These are phyloP conservation scores for Hemicentrotus pulcherrimus DNA, from an alignment of 35 echinoderm and acorn worm genomes.

Conservation along the genomic window DNA sequence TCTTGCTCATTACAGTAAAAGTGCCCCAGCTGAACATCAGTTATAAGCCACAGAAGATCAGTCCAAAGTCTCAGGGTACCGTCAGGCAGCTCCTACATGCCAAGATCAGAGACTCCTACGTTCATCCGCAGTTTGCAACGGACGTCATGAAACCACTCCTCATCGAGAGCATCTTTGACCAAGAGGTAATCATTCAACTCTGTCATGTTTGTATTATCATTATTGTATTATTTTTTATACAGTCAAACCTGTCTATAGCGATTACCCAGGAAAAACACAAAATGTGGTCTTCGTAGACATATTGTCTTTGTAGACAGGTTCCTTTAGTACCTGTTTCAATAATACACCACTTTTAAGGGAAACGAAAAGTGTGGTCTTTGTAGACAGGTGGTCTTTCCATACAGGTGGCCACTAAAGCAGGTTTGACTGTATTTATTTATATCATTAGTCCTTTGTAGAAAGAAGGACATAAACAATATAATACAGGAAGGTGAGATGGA, in stretches of 20 bases:
- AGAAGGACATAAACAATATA: too few species aligned
- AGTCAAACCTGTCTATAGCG: neutral
- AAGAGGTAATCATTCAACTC: conserved; percentile 70
- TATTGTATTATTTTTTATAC: neutral
- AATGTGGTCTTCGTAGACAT: too few species aligned
- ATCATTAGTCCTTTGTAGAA: neutral
- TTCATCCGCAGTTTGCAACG: conserved; percentile 92
- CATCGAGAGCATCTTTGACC: conserved; percentile 89
- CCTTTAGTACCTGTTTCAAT: too few species aligned
- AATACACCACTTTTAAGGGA: too few species aligned
- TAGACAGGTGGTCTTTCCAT: too few species aligned
- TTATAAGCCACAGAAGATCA: conserved; percentile 99
- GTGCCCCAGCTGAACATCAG: conserved; percentile 94
- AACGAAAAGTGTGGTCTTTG: too few species aligned
- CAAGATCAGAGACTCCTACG: conserved; percentile 96
- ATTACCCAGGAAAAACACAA: too few species aligned
- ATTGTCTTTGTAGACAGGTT: too few species aligned
- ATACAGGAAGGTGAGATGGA: too few species aligned
- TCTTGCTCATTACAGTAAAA: conserved; percentile 47
- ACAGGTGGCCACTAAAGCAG: too few species aligned
- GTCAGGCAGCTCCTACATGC: conserved; percentile 78
- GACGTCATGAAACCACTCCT: conserved; percentile 93
- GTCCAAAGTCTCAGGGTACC: conserved; percentile 86
- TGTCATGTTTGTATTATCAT: neutral
- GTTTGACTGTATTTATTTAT: neutral